phyloP scores from a whole-genome alignment of 2,888 invertebrate genomes.

The Alsophila aescularia region DNA sequence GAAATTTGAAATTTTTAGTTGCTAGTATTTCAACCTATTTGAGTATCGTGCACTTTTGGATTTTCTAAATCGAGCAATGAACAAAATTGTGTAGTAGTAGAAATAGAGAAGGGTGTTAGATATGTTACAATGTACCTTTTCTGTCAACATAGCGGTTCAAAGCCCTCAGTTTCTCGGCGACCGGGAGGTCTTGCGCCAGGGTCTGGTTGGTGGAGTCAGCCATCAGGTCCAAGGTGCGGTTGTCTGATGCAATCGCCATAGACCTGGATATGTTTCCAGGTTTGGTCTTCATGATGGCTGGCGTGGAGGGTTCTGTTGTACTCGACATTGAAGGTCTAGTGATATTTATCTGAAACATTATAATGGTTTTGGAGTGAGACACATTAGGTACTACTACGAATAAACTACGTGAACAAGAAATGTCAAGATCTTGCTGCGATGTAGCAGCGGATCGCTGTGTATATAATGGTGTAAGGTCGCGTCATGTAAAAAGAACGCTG shows the following conservation, averaged over 20 bases:
- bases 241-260: slow-evolving; percentile 42
- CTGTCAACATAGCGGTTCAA: slow-evolving; percentile 73
- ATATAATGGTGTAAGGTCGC: too few relatives aligned
- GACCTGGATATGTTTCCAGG: slow-evolving; percentile 40
- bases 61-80: too few relatives aligned
- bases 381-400: too few relatives aligned
- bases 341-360: slow-evolving; percentile 54
- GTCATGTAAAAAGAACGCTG: too few relatives aligned
- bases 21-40: too few relatives aligned
- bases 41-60: too few relatives aligned
- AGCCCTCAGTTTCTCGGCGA: slow-evolving; percentile 75
- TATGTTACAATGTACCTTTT: slow-evolving; percentile 59
- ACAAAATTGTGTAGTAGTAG: too few relatives aligned
- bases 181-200: slow-evolving; percentile 69
- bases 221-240: slow-evolving; percentile 60
- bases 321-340: slow-evolving; percentile 34
- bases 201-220: slow-evolving; percentile 72
- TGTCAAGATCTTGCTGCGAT: too few relatives aligned
- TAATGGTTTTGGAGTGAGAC: neutral
- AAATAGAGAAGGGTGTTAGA: too few relatives aligned
- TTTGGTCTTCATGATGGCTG: slow-evolving; percentile 24
- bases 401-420: too few relatives aligned
- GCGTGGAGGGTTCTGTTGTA: slow-evolving; percentile 41
- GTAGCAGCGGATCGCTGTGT: too few relatives aligned
- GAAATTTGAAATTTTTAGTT: too few relatives aligned